phyloP scores from a whole-genome alignment of 2,797 vertebrate genomes.

The Thripadectes ignobilis region DNA sequence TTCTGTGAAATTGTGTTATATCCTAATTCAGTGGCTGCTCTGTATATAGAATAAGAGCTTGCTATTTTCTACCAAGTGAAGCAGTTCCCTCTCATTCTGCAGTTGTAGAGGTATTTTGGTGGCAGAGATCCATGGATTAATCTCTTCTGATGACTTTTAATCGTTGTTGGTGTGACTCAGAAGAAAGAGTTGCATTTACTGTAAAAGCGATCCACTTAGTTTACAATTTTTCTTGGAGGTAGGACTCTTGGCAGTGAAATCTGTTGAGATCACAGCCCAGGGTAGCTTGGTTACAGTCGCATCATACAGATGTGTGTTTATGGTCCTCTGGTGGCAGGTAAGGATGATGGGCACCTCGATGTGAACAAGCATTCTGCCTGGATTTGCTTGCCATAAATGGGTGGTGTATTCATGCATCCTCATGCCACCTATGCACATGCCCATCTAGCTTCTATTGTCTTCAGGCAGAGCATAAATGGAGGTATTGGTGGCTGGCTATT shows the following conservation, averaged over 20 bases:
- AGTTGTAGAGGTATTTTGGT: background rate
- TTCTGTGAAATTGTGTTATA: constrained; percentile 39
- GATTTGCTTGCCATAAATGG: background rate
- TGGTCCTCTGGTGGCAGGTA: background rate
- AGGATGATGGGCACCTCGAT: background rate
- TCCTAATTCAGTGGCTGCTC: constrained; percentile 31
- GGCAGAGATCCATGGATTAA: constrained; percentile 10
- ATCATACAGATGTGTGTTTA: background rate
- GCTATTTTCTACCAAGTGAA: constrained; percentile 8
- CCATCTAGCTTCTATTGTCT: background rate
- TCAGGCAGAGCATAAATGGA: background rate
- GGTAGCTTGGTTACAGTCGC: background rate
- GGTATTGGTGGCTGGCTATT: background rate
- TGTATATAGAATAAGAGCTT: constrained; percentile 5
- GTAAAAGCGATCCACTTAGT: background rate
- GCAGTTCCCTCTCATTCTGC: background rate
- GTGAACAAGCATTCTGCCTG: background rate
- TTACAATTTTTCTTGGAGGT: background rate
- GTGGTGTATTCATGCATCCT: background rate
- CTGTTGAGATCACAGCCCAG: background rate
- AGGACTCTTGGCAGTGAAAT: background rate
- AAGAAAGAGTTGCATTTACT: background rate
- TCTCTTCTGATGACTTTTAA: background rate
- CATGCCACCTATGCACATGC: rapidly evolving
- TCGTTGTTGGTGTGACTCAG: background rate